phyloP scores from a whole-genome alignment of 2,888 invertebrate species.

The Orthosia incerta region DNA sequence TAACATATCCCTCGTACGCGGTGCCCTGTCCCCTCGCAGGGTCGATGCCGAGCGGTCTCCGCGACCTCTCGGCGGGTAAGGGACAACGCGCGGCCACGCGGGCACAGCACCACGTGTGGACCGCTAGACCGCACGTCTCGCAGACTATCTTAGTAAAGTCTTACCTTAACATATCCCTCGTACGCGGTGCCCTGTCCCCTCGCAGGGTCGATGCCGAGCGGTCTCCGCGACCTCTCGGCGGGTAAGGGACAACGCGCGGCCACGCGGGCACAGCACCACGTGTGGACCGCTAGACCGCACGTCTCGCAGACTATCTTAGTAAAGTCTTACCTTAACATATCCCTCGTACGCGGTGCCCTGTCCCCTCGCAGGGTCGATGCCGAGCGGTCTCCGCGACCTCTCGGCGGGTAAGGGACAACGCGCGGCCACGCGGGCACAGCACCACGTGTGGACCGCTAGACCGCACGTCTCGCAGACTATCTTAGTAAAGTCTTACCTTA shows the following conservation, averaged over 20 bases:
- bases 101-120: too few species aligned
- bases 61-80: too few species aligned
- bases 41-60: too few species aligned
- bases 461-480: constrained; percentile 97
- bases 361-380: constrained; percentile 98
- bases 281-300: constrained; percentile 97
- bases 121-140: constrained; percentile 98
- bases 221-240: constrained; percentile 96
- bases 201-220: constrained; percentile 98
- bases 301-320: constrained; percentile 98
- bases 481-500: too few species aligned
- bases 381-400: constrained; percentile 96
- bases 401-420: constrained; percentile 98
- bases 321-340: constrained; percentile 83
- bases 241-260: constrained; percentile 98
- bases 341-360: constrained; percentile 96
- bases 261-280: constrained; percentile 98
- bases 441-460: constrained; percentile 98
- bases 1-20: too few species aligned
- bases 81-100: too few species aligned
- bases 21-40: too few species aligned
- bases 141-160: constrained; percentile 96
- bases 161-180: constrained; percentile 91
- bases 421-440: constrained; percentile 97
- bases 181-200: constrained; percentile 97